These are phyloP conservation scores for Sinonovacula constricta DNA, from an alignment of 1,140 invertebrate species.

Conservation along the genomic window DNA sequence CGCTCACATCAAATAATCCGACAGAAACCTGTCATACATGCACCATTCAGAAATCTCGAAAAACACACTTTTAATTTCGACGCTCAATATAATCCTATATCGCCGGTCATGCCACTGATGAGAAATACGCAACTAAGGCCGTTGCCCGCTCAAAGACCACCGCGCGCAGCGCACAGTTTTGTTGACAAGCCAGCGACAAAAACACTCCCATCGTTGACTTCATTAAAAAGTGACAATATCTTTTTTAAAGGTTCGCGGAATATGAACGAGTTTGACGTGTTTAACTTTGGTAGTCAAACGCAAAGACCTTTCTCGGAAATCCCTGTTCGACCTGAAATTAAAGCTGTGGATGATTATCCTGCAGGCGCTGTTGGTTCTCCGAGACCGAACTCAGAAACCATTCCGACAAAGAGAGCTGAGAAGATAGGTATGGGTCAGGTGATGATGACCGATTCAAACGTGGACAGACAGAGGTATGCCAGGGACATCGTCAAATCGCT, in stretches of 20 bases:
- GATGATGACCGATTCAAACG: conserved; percentile 34
- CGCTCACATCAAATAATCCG: conserved; percentile 39
- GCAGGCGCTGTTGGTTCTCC: not conserved
- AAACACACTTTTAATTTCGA: conserved; percentile 2
- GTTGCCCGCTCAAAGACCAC: not conserved
- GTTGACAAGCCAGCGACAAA: not conserved
- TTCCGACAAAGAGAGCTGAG: conserved; percentile 11
- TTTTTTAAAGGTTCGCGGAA: not conserved
- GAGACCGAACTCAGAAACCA: conserved; percentile 27
- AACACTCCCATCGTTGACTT: not conserved
- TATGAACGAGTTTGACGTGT: not conserved
- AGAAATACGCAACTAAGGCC: conserved; percentile 42
- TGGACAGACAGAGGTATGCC: conserved; percentile 30
- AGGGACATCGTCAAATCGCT: conserved; percentile 35
- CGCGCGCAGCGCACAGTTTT: not conserved
- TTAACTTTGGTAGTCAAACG: not conserved
- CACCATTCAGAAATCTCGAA: conserved; percentile 28
- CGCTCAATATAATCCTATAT: not conserved
- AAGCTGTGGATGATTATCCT: not conserved
- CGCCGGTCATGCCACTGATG: conserved; percentile 21
- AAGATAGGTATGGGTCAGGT: conserved; percentile 43
- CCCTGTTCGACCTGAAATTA: conserved; percentile 18
- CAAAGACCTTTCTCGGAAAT: conserved; percentile 44
- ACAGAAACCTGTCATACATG: conserved; percentile 26
- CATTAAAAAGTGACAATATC: not conserved